These are phyloP conservation scores for Meteorus sp. DNA, from an alignment of 1,140 invertebrate species.

Conservation along the genomic window DNA sequence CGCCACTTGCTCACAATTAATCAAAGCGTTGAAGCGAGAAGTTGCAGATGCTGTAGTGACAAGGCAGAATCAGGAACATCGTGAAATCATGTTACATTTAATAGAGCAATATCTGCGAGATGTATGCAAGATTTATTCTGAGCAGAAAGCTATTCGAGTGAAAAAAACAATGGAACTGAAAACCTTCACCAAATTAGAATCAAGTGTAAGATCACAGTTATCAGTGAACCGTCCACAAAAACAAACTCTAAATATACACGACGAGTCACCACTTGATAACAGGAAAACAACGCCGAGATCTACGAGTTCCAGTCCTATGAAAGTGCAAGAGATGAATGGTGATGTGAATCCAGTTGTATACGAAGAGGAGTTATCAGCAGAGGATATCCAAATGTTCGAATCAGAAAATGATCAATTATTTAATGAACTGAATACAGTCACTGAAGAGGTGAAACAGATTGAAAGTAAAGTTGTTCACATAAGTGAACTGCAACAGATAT, in stretches of 20 bases:
- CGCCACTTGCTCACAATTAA: constrained; percentile 74
- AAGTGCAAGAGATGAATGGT: constrained; percentile 51
- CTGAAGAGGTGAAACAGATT: constrained; percentile 80
- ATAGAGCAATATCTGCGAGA: constrained; percentile 80
- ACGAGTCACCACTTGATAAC: constrained; percentile 39
- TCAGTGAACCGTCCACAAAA: background rate
- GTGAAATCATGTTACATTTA: constrained; percentile 72
- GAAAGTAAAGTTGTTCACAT: constrained; percentile 94
- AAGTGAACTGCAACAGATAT: constrained; percentile 93
- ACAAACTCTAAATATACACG: constrained; percentile 44
- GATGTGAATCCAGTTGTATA: constrained; percentile 48
- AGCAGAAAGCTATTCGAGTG: constrained; percentile 83
- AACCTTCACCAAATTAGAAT: constrained; percentile 73
- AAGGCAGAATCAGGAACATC: constrained; percentile 74
- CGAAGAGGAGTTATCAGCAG: constrained; percentile 72
- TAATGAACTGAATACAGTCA: constrained; percentile 79
- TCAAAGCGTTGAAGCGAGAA: constrained; percentile 75
- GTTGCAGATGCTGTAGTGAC: constrained; percentile 55
- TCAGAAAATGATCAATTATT: constrained; percentile 80
- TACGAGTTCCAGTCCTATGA: constrained; percentile 42
- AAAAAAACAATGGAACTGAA: constrained; percentile 82
- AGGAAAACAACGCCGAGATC: constrained; percentile 32
- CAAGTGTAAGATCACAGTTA: constrained; percentile 43
- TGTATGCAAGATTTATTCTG: constrained; percentile 85
- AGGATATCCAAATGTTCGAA: constrained; percentile 91